Base-by-base conservation (phyloP, 2,113 vertebrate genomes). In the Sinosuthora webbiana region DNA sequence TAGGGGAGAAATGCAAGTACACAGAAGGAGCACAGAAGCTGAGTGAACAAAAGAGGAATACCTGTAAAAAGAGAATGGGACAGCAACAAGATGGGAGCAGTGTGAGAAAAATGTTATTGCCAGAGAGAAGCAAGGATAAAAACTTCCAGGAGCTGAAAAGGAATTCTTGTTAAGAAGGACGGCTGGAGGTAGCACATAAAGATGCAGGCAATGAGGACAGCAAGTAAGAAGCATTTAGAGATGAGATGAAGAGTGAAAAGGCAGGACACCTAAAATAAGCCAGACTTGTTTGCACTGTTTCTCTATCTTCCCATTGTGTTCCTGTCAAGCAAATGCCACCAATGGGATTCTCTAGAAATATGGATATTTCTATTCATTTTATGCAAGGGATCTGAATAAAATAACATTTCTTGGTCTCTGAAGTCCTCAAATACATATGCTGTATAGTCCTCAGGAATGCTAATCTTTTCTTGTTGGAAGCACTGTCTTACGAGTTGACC, bases 391-490 rank as follows among this genome's bases (percentile, higher is more conserved):
- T 53, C 42, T 65, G 22, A 24, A 21, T 25, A 90, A 63, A 85
- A 63, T 52, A 27, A 24, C 15, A 11, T 70, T 75, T 85, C 11
- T 75, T 96, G 94, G 37, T n/a, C 20, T 52, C 42, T 64, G 23
- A 89, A 71, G 22, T 59, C 33, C 42, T 47, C 5, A 1, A 30
- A 33, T 44, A 31, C 25, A 10, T 19, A 82, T 96, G 73, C 74
- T 94, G 69, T 91, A 87, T 94, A 95, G 89, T 96, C 89, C 90
- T 97, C 88, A 96, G 71, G 83, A 96, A 94, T 85, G 93, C 84
- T 91, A 21, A 45, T 67, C 15, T 52, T 67, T 90, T 75, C 70
- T 60, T 71, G 49, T 89, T 62, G 16, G 35, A 57, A 68, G 45
- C 11, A 21, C 69, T 57, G 52, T 90, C 44, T 60, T 37, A 62